These are phyloP conservation scores for Smittia sp. DNA, from an alignment of 2,888 invertebrate genomes.

Conservation along the genomic window DNA sequence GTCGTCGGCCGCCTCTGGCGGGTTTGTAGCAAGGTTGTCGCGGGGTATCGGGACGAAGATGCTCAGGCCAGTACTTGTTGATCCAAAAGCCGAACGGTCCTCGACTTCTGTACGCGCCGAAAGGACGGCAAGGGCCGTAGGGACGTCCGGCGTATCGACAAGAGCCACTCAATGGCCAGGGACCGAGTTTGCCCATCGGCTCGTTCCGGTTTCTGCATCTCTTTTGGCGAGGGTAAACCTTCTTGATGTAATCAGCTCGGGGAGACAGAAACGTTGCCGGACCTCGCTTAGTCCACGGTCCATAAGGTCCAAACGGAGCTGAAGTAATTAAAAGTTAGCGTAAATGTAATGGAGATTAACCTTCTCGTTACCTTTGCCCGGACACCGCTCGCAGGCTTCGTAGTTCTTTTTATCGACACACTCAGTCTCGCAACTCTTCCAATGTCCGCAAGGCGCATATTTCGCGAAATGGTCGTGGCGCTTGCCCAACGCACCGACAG, in stretches of 20 bases:
- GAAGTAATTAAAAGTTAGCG: neutral
- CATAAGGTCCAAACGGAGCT: slow-evolving; percentile 37
- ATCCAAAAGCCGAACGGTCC: slow-evolving; percentile 35
- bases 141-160: slow-evolving; percentile 34
- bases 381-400: neutral
- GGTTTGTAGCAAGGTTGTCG: slow-evolving; percentile 12
- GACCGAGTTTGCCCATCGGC: slow-evolving; percentile 31
- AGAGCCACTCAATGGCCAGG: slow-evolving; percentile 34
- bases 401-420: neutral
- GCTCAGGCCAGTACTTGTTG: neutral
- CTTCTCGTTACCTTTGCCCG: neutral
- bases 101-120: slow-evolving; percentile 17
- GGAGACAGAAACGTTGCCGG: slow-evolving; percentile 2
- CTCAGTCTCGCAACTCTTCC: neutral
- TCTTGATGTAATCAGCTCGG: neutral
- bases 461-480: neutral
- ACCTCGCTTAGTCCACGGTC: slow-evolving; percentile 24
- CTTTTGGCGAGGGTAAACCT: neutral
- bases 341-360: neutral
- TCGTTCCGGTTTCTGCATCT: neutral
- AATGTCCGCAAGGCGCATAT: slow-evolving; percentile 24
- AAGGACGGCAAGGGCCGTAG: slow-evolving; percentile 29
- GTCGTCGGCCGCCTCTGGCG: neutral
- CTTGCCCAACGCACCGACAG: slow-evolving; percentile 13
- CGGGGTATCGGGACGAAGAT: neutral